Evolutionary conservation across 2,797 vertebrate species (phyloP).

Genomic region (Crax fasciolata): DNA sequence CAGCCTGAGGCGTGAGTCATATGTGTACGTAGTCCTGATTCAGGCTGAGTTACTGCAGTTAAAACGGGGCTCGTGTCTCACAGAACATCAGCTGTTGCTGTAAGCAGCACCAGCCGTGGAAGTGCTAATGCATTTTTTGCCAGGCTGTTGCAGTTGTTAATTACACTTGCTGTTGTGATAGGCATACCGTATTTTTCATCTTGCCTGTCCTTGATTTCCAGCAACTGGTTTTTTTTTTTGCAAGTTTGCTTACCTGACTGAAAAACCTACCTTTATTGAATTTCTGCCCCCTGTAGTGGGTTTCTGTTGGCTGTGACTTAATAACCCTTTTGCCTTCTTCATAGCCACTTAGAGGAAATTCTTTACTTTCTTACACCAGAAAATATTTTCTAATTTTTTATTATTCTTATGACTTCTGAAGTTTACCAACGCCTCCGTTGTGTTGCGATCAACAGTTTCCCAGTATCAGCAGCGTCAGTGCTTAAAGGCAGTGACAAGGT

Average conservation of each 20-base stretch:
- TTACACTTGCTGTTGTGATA: neutral
- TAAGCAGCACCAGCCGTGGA: neutral
- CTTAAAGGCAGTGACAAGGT: neutral
- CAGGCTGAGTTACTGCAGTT: neutral
- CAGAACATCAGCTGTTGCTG: rapidly evolving
- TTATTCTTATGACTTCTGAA: neutral
- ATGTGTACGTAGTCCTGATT: neutral
- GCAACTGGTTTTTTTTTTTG: neutral
- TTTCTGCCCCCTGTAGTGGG: neutral
- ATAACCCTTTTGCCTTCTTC: neutral
- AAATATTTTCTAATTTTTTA: rapidly evolving
- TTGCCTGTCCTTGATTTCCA: neutral
- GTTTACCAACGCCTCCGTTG: neutral
- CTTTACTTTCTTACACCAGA: neutral
- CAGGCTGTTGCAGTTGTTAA: neutral
- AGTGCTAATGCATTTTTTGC: neutral
- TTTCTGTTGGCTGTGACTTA: neutral
- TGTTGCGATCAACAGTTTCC: rapidly evolving
- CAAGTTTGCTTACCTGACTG: neutral
- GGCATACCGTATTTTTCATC: neutral
- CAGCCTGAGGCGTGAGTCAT: neutral
- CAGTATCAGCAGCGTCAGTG: neutral
- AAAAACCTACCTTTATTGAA: neutral
- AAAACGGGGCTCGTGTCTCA: neutral
- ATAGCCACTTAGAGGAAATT: neutral